These are phyloP conservation scores for Chroicocephalus ridibundus DNA, from an alignment of 2,113 vertebrate genomes.

Conservation along the genomic window DNA sequence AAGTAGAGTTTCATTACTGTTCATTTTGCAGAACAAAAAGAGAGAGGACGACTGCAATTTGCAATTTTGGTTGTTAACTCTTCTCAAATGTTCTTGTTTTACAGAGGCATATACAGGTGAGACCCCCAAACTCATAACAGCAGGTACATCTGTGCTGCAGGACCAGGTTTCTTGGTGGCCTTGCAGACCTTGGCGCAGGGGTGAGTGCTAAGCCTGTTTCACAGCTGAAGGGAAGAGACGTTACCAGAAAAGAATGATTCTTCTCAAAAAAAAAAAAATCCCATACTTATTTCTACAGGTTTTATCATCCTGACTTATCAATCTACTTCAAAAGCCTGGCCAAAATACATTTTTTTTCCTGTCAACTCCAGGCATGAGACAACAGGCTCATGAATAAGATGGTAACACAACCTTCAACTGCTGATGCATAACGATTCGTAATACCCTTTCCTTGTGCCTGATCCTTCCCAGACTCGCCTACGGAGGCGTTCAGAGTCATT, in stretches of 20 bases:
- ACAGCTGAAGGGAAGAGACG: background rate
- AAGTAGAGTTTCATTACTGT: background rate
- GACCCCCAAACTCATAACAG: background rate
- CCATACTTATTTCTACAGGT: background rate
- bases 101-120: background rate
- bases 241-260: background rate
- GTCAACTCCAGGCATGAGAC: background rate
- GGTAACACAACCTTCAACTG: background rate
- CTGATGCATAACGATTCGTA: background rate
- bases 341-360: background rate
- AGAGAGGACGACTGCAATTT: background rate
- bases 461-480: background rate
- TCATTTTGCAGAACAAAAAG: background rate
- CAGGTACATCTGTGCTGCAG: background rate
- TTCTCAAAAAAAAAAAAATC: background rate
- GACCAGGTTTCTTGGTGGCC: background rate
- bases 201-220: background rate
- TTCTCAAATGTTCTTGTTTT: background rate
- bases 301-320: background rate
- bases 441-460: background rate
- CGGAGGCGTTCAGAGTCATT: background rate
- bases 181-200: background rate
- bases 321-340: background rate
- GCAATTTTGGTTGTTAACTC: background rate
- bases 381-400: background rate